These are phyloP conservation scores for Lethrus apterus DNA, from an alignment of 1,140 invertebrate species.

Conservation along the genomic window DNA sequence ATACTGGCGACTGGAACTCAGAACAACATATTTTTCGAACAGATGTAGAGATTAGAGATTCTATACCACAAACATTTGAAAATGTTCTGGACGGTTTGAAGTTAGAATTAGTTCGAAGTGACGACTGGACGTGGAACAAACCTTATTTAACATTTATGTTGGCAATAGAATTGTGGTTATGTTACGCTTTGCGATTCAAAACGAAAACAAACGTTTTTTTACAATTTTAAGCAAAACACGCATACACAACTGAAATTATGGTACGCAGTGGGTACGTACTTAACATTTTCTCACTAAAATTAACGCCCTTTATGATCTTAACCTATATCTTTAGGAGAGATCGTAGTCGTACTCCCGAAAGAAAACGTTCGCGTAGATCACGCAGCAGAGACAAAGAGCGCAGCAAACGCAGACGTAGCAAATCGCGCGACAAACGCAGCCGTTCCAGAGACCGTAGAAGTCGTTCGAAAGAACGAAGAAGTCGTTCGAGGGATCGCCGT, in stretches of 20 bases:
- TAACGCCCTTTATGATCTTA: slow-evolving; percentile 32
- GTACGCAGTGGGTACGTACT: slow-evolving; percentile 29
- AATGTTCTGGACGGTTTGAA: no score
- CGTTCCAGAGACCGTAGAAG: slow-evolving; percentile 41
- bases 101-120: no score
- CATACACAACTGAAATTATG: slow-evolving; percentile 17
- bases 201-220: background rate
- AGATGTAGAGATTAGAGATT: no score
- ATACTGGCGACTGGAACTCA: no score
- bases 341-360: slow-evolving; percentile 51
- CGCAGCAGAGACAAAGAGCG: slow-evolving; percentile 49
- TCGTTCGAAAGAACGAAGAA: slow-evolving; percentile 38
- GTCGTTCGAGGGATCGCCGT: slow-evolving; percentile 43
- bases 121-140: no score
- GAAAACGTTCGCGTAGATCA: slow-evolving; percentile 56
- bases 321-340: slow-evolving; percentile 32
- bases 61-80: no score
- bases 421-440: slow-evolving; percentile 24
- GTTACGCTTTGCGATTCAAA: background rate
- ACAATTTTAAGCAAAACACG: background rate
- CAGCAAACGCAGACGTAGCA: slow-evolving; percentile 40
- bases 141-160: slow-evolving; percentile 1
- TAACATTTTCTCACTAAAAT: slow-evolving; percentile 11
- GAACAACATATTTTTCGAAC: no score
- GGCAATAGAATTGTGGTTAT: slow-evolving; percentile 8